Percentiles rank a stretch among this genome's conserved stretches.
These are phyloP conservation scores for Falco punctatus DNA, from an alignment of 2,113 vertebrate genomes.

Conservation along the genomic window DNA sequence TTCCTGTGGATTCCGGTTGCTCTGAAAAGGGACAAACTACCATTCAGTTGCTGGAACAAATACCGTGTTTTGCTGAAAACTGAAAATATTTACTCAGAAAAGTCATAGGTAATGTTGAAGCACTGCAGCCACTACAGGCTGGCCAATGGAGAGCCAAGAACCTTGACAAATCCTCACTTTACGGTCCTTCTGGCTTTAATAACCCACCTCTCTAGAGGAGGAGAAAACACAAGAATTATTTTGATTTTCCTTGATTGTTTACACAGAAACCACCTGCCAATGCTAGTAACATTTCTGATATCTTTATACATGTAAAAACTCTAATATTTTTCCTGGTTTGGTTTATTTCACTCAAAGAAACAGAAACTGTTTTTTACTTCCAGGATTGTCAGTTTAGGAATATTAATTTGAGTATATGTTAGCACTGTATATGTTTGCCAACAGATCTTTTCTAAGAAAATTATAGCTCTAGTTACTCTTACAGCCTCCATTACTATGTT, in stretches of 20 bases:
- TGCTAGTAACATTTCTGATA: neutral
- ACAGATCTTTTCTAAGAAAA: neutral
- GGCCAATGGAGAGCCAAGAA: neutral
- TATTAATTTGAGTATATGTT: neutral
- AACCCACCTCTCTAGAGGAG: neutral
- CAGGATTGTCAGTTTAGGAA: neutral
- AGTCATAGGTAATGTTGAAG: neutral
- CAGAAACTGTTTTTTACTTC: neutral
- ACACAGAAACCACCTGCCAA: neutral
- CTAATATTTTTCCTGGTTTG: neutral
- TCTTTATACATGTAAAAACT: neutral
- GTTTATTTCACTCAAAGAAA: neutral
- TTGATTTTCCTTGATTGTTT: neutral
- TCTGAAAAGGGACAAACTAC: neutral
- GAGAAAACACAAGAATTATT: neutral
- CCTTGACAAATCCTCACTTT: neutral
- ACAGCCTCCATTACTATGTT: neutral
- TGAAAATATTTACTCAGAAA: constrained; percentile 9
- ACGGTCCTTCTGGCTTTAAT: neutral
- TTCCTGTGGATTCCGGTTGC: neutral
- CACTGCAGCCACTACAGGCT: neutral
- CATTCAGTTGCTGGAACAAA: neutral
- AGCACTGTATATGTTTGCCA: neutral
- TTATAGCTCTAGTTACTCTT: neutral
- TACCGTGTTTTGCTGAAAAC: neutral